Evolutionary conservation across 2,797 vertebrate genomes (phyloP), one percentile per base, ranked within the genome.

Genomic region (Acipenser oxyrinchus): DNA sequence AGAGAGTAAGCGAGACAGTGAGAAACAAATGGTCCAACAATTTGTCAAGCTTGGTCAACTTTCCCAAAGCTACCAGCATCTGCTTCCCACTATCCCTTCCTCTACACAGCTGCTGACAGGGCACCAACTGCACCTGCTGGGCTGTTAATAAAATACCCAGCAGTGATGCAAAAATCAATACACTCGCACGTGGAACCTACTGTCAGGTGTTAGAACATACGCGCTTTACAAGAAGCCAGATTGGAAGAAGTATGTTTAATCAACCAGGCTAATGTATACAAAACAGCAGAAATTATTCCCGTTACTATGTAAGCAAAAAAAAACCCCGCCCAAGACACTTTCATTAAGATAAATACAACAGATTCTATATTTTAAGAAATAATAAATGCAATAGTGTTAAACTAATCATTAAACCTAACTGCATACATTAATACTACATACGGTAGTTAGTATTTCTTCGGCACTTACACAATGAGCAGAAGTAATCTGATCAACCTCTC

Each of bases 181-280:
- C 71, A 69, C 68, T 80, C 73, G 74, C 79, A 78, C 74, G 75
- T 68, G 71, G 74, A 72, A 69, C 65, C 64, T 12, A 68, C 69
- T 58, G 65, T 70, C 72, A 82, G 76, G 74, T 61, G 71, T 82
- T 73, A 87, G 82, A 78, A 85, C 77, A 81, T 7, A 75, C 81
- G 69, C 68, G 4, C 65, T 10, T 49, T 6, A 71, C 72, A 66
- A 10, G 66, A 74, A 66, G 13, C 51, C 75, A 75, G 75, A 76
- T 65, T 73, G 72, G 74, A 69, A 81, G 2, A 37, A 37, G 77
- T 78, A 64, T 69, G 59, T 23, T 70, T 66, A 69, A 75, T 80
- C 71, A 73, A 72, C 68, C 61, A 58, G 63, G 71, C 66, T 66
- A 48, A 60, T 55, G 18, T 67, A 64, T 51, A 23, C 48, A 37